Evolutionary conservation across 2,888 invertebrate genomes (phyloP).

Genomic region (Chrysina gloriosa): DNA sequence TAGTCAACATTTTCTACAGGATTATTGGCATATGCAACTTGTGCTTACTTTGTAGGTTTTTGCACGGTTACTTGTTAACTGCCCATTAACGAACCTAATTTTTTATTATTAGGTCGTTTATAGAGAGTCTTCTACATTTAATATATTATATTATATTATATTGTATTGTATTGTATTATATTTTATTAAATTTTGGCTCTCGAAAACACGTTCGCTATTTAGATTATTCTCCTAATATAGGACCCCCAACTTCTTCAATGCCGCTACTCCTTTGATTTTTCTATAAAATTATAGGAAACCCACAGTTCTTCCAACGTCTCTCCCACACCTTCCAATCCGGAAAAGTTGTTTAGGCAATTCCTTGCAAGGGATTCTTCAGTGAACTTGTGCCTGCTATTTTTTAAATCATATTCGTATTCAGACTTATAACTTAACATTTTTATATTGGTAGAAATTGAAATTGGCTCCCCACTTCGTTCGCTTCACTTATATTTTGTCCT

Average conservation of each 20-base stretch:
- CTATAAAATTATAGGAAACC: conserved; percentile 94
- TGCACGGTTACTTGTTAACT: too few species aligned
- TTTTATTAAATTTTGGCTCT: too few species aligned
- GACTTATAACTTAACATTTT: conserved; percentile 90
- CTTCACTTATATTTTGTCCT: conserved; percentile 74
- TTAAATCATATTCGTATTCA: conserved; percentile 95
- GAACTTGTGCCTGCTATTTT: conserved; percentile 87
- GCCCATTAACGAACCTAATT: too few species aligned
- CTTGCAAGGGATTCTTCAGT: conserved; percentile 86
- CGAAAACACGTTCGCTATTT: too few species aligned
- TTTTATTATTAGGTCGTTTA: too few species aligned
- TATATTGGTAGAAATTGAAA: conserved; percentile 95
- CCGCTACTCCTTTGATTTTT: conserved; percentile 88
- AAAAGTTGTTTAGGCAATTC: conserved; percentile 90
- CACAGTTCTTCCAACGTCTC: conserved; percentile 93
- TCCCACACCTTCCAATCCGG: conserved; percentile 88
- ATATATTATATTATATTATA: too few species aligned
- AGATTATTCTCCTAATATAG: conserved; percentile 86
- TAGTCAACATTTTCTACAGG: too few species aligned
- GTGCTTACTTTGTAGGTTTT: too few species aligned
- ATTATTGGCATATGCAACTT: too few species aligned
- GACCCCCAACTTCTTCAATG: conserved; percentile 83
- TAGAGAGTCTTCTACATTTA: too few species aligned
- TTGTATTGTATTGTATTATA: too few species aligned
- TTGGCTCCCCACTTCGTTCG: conserved; percentile 81